Evolutionary conservation across 2,113 vertebrate genomes (phyloP), one percentile per base, ranked within the genome.

Genomic region (Etheostoma cragini): DNA sequence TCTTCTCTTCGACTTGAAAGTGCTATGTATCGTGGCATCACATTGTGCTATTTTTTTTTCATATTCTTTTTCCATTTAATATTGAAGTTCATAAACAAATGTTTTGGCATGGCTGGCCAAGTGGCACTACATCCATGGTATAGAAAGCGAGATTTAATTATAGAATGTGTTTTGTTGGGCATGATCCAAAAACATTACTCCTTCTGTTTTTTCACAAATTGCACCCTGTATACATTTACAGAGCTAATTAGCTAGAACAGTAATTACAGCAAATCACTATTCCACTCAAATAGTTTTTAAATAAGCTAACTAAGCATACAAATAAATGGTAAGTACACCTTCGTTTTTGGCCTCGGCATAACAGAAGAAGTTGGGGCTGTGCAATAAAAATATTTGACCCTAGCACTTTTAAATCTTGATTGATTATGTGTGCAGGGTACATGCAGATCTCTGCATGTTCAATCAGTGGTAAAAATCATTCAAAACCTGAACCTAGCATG

Each of bases 401-500:
- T 16, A 14, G 47, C 52, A 30, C 49, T 49, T 64, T 81, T 69
- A 85, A 86, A 19, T 14, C 30, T 84, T 88, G 83, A 90, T 83
- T 88, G 82, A 88, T 92, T 80, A 77, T 75, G 73, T 88, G 71
- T 78, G 53, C 50, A 72, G 42, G 21, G 30, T 71, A 58, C 64
- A 53, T 74, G 52, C 42, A 60, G 65, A 85, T 82, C 62, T 70
- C 75, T 78, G 61, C 65, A 77, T 87, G 86, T 82, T 81, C 60
- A 72, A 68, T 86, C 74, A 62, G 46, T 87, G 83, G 78, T 82
- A 22, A 82, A 15, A 88, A 70, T 72, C 57, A 66, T 83, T 83
- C 83, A 81, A 88, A 87, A 85, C 75, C 82, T 81, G 78, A 90
- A 82, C 80, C 63, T 65, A 62, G 63, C 78, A 86, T 91, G 89